These are phyloP conservation scores for Tenthredo scrophulariae DNA, from an alignment of 2,888 invertebrate genomes.

Conservation along the genomic window DNA sequence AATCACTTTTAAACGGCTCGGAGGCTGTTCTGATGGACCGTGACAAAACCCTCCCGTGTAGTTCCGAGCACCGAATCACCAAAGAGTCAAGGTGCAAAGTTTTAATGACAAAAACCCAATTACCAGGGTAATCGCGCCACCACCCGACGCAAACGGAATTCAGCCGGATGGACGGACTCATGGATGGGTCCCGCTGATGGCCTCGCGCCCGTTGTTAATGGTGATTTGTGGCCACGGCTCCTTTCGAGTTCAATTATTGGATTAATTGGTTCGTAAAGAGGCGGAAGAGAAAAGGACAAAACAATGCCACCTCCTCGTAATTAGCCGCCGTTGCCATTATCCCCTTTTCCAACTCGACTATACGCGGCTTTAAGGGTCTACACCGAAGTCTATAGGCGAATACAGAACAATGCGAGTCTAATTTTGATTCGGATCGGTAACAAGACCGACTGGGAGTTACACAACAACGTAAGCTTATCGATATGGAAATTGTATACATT, in stretches of 20 bases:
- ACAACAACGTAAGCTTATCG: background rate
- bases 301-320: constrained; percentile 48
- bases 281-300: constrained; percentile 55
- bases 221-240: constrained; percentile 59
- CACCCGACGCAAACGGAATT: constrained; percentile 45
- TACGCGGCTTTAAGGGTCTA: constrained; percentile 14
- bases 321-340: constrained; percentile 50
- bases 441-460: background rate
- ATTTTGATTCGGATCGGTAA: background rate
- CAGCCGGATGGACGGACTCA: constrained; percentile 32
- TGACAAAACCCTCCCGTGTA: constrained; percentile 32
- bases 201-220: constrained; percentile 57
- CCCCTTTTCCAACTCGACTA: constrained; percentile 28
- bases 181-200: constrained; percentile 50
- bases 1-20: constrained; percentile 41
- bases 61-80: constrained; percentile 29
- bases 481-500: background rate
- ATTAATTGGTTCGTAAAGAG: constrained; percentile 62
- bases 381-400: background rate
- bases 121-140: constrained; percentile 52
- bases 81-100: constrained; percentile 61
- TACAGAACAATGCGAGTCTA: background rate
- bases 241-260: constrained; percentile 62
- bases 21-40: constrained; percentile 19
- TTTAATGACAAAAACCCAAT: constrained; percentile 54